A percentile compares a stretch with the other conserved stretches of the same genome.
Conservation (phyloP, 1,140 invertebrate species). For the Proctacanthus coquilletti region DNA sequence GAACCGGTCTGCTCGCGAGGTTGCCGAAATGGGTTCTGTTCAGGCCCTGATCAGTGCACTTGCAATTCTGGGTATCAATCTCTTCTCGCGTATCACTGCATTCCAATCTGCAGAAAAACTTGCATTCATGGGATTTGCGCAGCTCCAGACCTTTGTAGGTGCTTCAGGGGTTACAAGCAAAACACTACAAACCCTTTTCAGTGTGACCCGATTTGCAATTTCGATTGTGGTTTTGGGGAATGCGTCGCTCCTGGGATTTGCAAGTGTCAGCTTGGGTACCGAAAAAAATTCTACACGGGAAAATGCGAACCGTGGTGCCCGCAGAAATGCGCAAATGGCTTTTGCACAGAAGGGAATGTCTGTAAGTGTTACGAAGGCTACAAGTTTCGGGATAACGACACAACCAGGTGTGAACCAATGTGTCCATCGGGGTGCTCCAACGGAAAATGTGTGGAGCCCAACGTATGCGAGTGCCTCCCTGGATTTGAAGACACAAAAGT, state of each 20-base stretch:
- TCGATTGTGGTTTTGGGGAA: conserved; percentile 14
- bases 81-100: conserved; percentile 22
- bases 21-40: conserved; percentile 33
- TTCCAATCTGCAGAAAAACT: conserved; percentile 26
- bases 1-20: conserved; percentile 18
- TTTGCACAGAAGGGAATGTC: conserved; percentile 10
- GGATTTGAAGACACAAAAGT: conserved; percentile 22
- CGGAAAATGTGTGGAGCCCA: conserved; percentile 35
- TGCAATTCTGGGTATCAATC: conserved; percentile 42
- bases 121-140: conserved; percentile 27
- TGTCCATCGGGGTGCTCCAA: conserved; percentile 30
- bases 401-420: conserved; percentile 28
- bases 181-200: conserved; percentile 20
- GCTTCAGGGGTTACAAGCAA: conserved; percentile 18
- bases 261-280: conserved; percentile 18
- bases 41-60: conserved; percentile 33
- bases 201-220: conserved; percentile 22
- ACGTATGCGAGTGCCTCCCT: conserved; percentile 16
- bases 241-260: conserved; percentile 23
- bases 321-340: conserved; percentile 21
- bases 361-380: conserved; percentile 25
- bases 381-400: conserved; percentile 13
- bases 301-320: conserved; percentile 29
- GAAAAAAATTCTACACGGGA: conserved; percentile 18
- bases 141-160: conserved; percentile 20